Conservation (phyloP, 2,113 vertebrate species). For the Herpetotheres cachinnans region DNA sequence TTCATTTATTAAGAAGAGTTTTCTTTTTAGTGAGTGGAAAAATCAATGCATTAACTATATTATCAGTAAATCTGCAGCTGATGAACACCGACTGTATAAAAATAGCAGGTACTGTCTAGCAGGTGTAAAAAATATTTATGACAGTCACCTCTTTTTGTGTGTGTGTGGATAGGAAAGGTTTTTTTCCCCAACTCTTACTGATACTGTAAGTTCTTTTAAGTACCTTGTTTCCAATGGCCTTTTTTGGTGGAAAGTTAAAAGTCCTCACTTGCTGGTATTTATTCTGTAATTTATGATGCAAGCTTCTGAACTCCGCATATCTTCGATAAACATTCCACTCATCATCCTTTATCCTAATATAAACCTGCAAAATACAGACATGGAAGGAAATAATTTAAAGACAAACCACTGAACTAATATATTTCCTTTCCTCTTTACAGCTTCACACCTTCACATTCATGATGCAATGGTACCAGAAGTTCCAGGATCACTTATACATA, state of each 20-base stretch:
- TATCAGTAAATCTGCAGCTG: background rate
- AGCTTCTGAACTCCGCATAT: slow-evolving; percentile 90
- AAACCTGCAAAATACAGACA: slow-evolving; percentile 79
- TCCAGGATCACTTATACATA: background rate
- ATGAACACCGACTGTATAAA: background rate
- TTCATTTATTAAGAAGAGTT: background rate
- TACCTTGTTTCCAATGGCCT: slow-evolving; percentile 99
- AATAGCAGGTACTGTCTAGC: background rate
- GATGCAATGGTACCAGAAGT: background rate
- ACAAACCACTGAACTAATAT: background rate
- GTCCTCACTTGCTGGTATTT: slow-evolving; percentile 89
- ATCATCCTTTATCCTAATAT: slow-evolving; percentile 95
- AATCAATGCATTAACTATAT: background rate
- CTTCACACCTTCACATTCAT: background rate
- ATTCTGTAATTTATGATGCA: slow-evolving; percentile 87
- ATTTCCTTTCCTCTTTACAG: background rate
- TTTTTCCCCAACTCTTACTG: background rate
- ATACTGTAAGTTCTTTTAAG: background rate
- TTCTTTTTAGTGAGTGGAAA: background rate
- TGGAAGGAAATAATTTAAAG: background rate
- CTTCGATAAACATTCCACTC: slow-evolving; percentile 97
- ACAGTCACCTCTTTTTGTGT: background rate
- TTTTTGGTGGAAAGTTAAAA: slow-evolving; percentile 95
- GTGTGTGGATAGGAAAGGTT: background rate
- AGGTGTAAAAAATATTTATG: background rate